Evolutionary conservation across 2,113 vertebrate species (phyloP), one percentile per base, ranked within the genome.

Genomic region (Anas platyrhynchos): DNA sequence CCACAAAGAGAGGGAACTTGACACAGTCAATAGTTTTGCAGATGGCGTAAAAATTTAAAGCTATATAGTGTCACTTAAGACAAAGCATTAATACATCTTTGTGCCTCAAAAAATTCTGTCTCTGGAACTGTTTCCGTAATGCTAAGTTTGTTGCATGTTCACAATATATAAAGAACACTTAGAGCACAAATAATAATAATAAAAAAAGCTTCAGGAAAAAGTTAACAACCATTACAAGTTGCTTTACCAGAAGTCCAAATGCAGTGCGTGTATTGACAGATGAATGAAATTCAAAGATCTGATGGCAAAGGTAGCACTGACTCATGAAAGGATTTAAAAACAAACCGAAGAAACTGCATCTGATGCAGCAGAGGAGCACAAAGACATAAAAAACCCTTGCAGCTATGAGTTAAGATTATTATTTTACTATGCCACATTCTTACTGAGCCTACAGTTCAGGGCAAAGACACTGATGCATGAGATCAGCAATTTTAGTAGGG

Each of bases 41-140:
- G 38, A 38, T 4, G 4, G 25, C 58, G 74, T 10, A 62, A 77
- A 80, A 86, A 50, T 21, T 15, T 80, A 74, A 88, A 50, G 25
- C 63, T 77, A 62, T 34, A 29, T 3, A 2, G 26, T 32, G n/a
- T 50, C 68, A 73, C 43, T 6, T 34, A 91, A 61, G 18, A 32
- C 58, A 87, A 92, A 82, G 23, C 43, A 78, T 26, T 86, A 58
- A 72, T 8, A 41, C 1, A 76, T n/a, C 76, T 43, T 54, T 62
- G 25, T 82, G 34, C 27, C 44, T 91, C 48, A 68, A 68, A 92
- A 95, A 73, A 48, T 25, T 78, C 23, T 55, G 52, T 72, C 32
- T 84, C 25, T 65, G 23, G 44, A 83, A 46, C 27, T 63, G 62
- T 31, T 93, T 67, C 54, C 48, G 20, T 65, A 87, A 68, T 1